A percentile compares a stretch with the other conserved stretches of the same genome.
Evolutionary conservation across 2,797 vertebrate genomes (phyloP).

Genomic region (Chelon auratus): DNA sequence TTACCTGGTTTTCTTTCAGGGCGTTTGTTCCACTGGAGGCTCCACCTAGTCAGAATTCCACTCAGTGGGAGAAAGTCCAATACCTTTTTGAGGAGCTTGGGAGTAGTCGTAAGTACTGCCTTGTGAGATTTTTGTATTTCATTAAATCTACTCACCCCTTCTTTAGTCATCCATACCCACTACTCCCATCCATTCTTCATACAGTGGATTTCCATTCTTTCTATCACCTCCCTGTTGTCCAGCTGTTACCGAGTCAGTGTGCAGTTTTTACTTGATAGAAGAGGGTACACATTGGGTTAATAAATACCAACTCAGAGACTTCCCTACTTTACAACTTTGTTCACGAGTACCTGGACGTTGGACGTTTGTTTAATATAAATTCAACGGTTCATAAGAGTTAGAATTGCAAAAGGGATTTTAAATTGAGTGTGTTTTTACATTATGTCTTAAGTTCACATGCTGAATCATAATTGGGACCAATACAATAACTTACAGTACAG

Average conservation of each 20-base stretch:
- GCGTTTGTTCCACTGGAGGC: conserved; percentile 92
- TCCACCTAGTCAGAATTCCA: conserved; percentile 91
- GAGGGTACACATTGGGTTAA: too few species aligned
- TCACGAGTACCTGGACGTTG: neutral
- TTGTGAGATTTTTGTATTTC: neutral
- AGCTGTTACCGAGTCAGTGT: neutral
- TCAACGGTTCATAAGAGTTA: neutral
- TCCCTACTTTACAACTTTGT: neutral
- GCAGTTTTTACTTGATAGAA: neutral
- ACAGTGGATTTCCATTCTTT: neutral
- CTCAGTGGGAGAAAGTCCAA: conserved; percentile 97
- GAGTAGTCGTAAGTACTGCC: conserved; percentile 91
- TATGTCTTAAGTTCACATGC: neutral
- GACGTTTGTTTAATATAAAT: neutral
- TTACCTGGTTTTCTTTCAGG: conserved; percentile 75
- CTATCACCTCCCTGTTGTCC: neutral
- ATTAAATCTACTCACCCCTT: neutral
- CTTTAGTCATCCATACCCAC: neutral
- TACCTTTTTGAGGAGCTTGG: conserved; percentile 95
- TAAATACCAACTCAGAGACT: too few species aligned
- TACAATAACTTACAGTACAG: neutral
- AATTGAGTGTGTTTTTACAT: neutral
- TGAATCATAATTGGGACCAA: neutral
- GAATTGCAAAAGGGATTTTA: neutral
- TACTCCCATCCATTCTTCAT: neutral